A percentile compares a stretch with the other conserved stretches of the same genome.
Evolutionary conservation across 2,888 invertebrate species (phyloP).

Genomic region (Harpalus rubripes): DNA sequence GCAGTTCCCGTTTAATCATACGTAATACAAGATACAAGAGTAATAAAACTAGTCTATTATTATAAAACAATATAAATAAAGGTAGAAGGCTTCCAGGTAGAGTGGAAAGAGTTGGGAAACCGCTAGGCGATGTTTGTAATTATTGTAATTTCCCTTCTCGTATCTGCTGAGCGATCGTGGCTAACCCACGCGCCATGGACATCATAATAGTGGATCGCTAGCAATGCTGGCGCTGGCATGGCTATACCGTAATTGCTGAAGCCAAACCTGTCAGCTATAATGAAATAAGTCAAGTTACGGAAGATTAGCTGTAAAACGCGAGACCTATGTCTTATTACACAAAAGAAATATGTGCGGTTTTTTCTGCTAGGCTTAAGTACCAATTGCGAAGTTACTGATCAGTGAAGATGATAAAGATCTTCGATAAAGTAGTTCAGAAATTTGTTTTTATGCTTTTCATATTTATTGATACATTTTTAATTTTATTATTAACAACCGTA

Average conservation of each 20-base stretch:
- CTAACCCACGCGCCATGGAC: slow-evolving; percentile 41
- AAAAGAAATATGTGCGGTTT: neutral
- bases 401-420: neutral
- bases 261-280: slow-evolving; percentile 22
- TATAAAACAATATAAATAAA: slow-evolving; percentile 65
- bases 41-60: slow-evolving; percentile 62
- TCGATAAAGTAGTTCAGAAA: no score
- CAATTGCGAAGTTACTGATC: neutral
- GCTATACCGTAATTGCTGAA: slow-evolving; percentile 37
- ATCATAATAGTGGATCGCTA: slow-evolving; percentile 38
- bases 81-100: slow-evolving; percentile 60
- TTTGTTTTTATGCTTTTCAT: no score
- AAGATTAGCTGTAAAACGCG: slow-evolving; percentile 30
- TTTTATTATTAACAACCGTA: no score
- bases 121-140: slow-evolving; percentile 57
- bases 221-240: neutral
- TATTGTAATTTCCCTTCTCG: slow-evolving; percentile 57
- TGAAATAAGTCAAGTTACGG: slow-evolving; percentile 33
- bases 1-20: slow-evolving; percentile 60
- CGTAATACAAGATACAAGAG: slow-evolving; percentile 64
- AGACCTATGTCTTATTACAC: slow-evolving; percentile 14
- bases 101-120: slow-evolving; percentile 26
- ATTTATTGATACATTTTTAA: no score
- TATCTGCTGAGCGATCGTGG: slow-evolving; percentile 48
- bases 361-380: neutral